Evolutionary conservation across 2,888 invertebrate species (phyloP).

Genomic region (Beris chalybata): DNA sequence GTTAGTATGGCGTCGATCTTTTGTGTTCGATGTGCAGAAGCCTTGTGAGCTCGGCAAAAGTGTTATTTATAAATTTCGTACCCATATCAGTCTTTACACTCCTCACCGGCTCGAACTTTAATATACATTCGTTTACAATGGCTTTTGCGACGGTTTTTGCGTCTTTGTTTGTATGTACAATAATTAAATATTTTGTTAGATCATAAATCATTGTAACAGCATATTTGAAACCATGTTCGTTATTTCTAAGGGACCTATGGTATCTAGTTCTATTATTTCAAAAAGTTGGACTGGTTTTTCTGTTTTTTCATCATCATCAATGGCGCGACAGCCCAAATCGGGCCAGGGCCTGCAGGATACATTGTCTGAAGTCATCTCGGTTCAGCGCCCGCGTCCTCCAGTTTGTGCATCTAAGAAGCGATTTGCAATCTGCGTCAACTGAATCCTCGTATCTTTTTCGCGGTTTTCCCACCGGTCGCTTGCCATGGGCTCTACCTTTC

Average conservation of each 20-base stretch:
- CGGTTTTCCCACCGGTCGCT: no score
- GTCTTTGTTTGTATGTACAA: slow-evolving; percentile 41
- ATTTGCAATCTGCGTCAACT: no score
- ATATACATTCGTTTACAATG: slow-evolving; percentile 41
- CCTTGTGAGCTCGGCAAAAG: slow-evolving; percentile 30
- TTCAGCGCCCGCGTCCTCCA: no score
- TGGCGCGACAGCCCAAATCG: no score
- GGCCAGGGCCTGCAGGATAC: no score
- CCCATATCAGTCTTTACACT: slow-evolving; percentile 38
- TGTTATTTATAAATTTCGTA: slow-evolving; percentile 38
- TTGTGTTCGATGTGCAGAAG: slow-evolving; percentile 30
- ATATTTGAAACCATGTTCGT: slow-evolving; percentile 38
- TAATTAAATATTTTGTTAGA: slow-evolving; percentile 39
- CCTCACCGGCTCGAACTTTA: slow-evolving; percentile 38
- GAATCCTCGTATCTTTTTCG: no score
- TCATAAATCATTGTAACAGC: slow-evolving; percentile 41
- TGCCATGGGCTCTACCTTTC: no score
- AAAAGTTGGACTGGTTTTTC: slow-evolving; percentile 27
- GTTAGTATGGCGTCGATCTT: slow-evolving; percentile 39
- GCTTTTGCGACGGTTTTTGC: slow-evolving; percentile 41
- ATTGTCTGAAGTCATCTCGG: no score
- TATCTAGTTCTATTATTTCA: slow-evolving; percentile 39
- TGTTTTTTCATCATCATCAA: no score
- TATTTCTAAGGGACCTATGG: slow-evolving; percentile 38
- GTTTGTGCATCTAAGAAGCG: no score